Percentiles rank a stretch among this genome's conserved stretches.
Conservation (phyloP, 2,113 vertebrate genomes). For the Catharus bicknelli region DNA sequence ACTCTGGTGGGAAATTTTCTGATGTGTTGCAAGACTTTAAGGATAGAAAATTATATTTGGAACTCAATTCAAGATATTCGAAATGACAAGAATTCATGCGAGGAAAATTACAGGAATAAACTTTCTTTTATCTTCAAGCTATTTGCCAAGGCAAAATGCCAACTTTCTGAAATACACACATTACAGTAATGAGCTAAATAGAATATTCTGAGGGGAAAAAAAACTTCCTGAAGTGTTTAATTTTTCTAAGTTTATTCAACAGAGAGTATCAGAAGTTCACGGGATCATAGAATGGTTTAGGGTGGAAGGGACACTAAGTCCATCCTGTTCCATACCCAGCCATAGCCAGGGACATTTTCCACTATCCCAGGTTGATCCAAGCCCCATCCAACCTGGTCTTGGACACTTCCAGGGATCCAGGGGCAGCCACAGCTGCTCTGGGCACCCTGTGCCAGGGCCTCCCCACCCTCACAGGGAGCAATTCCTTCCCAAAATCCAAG, state of each 20-base stretch:
- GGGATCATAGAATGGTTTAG: neutral
- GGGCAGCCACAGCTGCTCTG: neutral
- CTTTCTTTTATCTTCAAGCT: conserved; percentile 13
- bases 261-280: neutral
- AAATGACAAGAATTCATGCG: neutral
- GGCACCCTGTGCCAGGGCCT: neutral
- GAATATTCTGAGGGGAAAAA: neutral
- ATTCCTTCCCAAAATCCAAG: neutral
- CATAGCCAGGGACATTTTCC: neutral
- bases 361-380: fast-evolving
- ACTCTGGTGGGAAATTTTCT: neutral
- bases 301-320: neutral
- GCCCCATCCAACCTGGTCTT: fast-evolving
- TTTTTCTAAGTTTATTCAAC: neutral
- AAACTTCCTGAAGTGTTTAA: neutral
- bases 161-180: neutral
- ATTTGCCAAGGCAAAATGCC: conserved; percentile 40
- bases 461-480: fast-evolving
- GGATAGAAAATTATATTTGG: neutral
- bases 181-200: neutral
- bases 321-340: neutral
- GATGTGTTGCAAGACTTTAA: neutral
- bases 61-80: neutral
- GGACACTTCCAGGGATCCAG: neutral
- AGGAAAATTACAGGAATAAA: conserved; percentile 13